phyloP scores from a whole-genome alignment of 2,113 vertebrate species.

The Corydoras maculifer region DNA sequence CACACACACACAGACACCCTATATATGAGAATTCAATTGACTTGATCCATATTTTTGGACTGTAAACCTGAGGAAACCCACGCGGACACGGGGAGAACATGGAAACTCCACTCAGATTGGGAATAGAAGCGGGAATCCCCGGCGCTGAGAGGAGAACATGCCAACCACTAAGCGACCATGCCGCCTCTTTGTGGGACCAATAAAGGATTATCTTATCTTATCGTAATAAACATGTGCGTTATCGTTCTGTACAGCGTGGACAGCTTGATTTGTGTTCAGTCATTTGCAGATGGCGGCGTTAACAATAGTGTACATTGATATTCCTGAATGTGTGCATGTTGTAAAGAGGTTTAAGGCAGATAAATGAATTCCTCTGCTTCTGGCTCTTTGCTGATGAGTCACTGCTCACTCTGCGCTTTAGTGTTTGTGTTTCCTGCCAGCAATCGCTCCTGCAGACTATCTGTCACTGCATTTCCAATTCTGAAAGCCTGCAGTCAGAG shows the following conservation, averaged over 20 bases:
- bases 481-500: constrained; percentile 18
- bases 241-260: neutral
- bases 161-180: too few relatives aligned
- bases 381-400: constrained; percentile 52
- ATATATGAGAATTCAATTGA: too few relatives aligned
- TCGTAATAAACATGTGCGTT: too few relatives aligned
- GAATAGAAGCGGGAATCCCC: too few relatives aligned
- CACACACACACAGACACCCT: too few relatives aligned
- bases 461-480: constrained; percentile 35
- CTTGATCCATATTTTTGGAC: too few relatives aligned
- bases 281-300: constrained; percentile 15
- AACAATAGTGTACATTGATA: neutral
- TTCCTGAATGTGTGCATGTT: constrained; percentile 6
- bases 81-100: too few relatives aligned
- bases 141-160: too few relatives aligned
- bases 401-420: constrained; percentile 34
- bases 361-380: constrained; percentile 2
- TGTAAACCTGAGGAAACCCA: too few relatives aligned
- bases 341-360: constrained; percentile 14
- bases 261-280: constrained; percentile 9
- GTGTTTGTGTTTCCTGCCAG: constrained; percentile 39
- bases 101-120: too few relatives aligned
- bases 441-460: constrained; percentile 47
- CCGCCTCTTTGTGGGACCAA: too few relatives aligned
- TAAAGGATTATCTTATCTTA: too few relatives aligned